These are phyloP conservation scores for Cervus canadensis DNA, from an alignment of 2,113 vertebrate species.

Conservation along the genomic window DNA sequence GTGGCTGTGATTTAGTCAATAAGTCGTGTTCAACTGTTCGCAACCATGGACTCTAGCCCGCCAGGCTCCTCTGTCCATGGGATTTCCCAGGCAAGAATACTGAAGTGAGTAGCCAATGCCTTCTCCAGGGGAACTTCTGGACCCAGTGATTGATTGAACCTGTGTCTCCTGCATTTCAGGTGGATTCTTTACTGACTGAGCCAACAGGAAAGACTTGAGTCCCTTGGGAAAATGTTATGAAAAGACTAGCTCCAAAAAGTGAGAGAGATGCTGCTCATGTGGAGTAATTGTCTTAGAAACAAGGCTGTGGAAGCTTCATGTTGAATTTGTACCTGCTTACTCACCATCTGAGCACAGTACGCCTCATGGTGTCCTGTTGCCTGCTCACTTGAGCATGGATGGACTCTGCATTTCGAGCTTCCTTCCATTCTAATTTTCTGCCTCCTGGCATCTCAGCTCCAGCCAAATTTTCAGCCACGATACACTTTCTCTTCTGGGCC, in stretches of 20 bases:
- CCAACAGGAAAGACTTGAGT: not conserved
- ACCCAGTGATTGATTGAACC: not conserved
- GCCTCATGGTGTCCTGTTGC: rapidly evolving
- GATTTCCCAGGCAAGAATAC: not conserved
- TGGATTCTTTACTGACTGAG: not conserved
- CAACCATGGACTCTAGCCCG: not conserved
- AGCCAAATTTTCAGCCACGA: not conserved
- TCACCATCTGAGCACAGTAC: not conserved
- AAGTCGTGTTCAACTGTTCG: not conserved
- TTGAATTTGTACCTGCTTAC: not conserved
- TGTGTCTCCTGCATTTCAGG: not conserved
- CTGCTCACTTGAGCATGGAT: not conserved
- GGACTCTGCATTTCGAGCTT: not conserved
- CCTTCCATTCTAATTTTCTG: not conserved
- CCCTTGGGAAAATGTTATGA: not conserved
- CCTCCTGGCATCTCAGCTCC: not conserved
- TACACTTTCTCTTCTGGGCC: not conserved
- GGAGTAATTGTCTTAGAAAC: not conserved
- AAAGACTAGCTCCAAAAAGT: not conserved
- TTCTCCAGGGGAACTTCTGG: not conserved
- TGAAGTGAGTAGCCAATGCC: not conserved
- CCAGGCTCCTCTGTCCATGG: not conserved
- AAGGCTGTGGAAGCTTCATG: not conserved
- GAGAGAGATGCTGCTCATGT: not conserved
- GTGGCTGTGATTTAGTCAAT: not conserved